Evolutionary conservation across 2,113 vertebrate species (phyloP), one percentile per base, ranked within the genome.

Genomic region (Hemicordylus capensis): DNA sequence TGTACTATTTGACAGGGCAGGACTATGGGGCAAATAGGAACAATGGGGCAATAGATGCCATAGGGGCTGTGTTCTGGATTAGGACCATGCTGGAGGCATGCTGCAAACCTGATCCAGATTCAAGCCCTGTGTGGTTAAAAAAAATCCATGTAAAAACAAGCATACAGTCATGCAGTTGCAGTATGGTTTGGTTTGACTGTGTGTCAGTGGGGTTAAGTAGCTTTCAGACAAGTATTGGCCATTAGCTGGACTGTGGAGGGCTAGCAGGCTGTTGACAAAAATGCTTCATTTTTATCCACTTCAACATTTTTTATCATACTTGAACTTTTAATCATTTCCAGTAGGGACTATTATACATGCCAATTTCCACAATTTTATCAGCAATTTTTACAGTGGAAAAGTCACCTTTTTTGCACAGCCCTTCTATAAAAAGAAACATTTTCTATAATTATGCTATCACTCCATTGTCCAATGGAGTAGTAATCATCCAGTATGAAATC

Each of bases 381-480:
- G 79, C 79, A 91, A 70, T 88, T 94, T 72, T 67, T 64, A 90
- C 81, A 90, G 85, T 76, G 51, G 4, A 48, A 51, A 20, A 76
- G 20, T 54, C 75, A 48, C 54, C 87, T 86, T 85, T 79, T 56
- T 58, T 66, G 73, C 56, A 46, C 44, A 87, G 31, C 85, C 3
- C 39, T 89, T 66, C 85, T 75, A 82, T 89, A 93, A 87, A 93
- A 76, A 79, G 87, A 86, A 22, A 64, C 93, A 82, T 48, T 75
- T 82, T 91, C 0, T 88, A 44, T 89, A 93, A 95, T 94, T 88
- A 81, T 12, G 37, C 54, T 20, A 90, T 80, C 61, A 88, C 37
- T 0, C 61, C 39, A 85, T 90, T 93, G 89, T 89, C 91, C 85
- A 93, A 81, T 39, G 82, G 70, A 86, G 39, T 61, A 90, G 26